Conservation (phyloP, 2,888 invertebrate species). For the Torymus aiolomorphi region DNA sequence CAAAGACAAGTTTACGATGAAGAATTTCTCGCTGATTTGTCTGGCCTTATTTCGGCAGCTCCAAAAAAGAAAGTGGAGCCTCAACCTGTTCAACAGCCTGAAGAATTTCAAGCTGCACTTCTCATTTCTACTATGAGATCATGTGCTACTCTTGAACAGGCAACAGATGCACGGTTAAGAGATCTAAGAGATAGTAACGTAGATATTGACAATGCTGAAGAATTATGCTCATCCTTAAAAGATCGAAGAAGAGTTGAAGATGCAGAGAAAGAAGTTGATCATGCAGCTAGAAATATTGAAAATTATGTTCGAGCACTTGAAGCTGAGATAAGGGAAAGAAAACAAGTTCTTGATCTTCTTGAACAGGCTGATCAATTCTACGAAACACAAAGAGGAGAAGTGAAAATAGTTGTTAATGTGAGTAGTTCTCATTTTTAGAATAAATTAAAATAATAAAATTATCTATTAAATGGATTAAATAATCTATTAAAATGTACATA, state of each 20-base stretch:
- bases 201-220: constrained; percentile 86
- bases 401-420: constrained; percentile 96
- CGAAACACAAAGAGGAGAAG: constrained; percentile 93
- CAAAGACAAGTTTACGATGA: constrained; percentile 93
- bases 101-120: constrained; percentile 84
- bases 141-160: constrained; percentile 71
- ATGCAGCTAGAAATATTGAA: constrained; percentile 87
- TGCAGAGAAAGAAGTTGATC: constrained; percentile 90
- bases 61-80: constrained; percentile 82
- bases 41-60: constrained; percentile 87
- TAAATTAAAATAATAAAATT: constrained; percentile 4
- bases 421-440: constrained; percentile 74
- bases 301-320: constrained; percentile 88
- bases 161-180: constrained; percentile 71
- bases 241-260: constrained; percentile 92
- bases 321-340: constrained; percentile 88
- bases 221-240: constrained; percentile 87
- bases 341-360: constrained; percentile 85
- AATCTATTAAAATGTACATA: constrained; percentile 15
- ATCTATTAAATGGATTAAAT: not conserved
- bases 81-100: constrained; percentile 76
- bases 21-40: constrained; percentile 91
- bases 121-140: constrained; percentile 73
- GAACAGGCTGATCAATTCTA: constrained; percentile 91
- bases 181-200: constrained; percentile 82